phyloP scores from a whole-genome alignment of 2,888 invertebrate genomes.

The Venusia cambrica region DNA sequence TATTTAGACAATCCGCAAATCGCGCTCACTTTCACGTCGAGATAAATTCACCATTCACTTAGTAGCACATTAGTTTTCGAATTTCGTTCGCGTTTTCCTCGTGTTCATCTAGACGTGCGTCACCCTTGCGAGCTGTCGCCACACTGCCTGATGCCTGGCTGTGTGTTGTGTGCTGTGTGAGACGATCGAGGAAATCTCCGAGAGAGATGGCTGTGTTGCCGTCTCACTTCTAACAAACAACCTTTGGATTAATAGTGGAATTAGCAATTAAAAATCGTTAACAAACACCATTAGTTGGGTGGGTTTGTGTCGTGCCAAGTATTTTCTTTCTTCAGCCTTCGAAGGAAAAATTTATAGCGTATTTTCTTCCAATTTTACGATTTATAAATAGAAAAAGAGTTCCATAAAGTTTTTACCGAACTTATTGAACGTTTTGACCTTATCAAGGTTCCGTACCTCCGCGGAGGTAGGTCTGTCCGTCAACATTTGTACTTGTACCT shows the following conservation, averaged over 20 bases:
- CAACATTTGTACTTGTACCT: too few species aligned
- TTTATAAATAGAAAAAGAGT: too few species aligned
- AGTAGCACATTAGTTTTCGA: conserved; percentile 39
- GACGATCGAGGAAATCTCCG: conserved; percentile 36
- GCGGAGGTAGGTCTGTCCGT: too few species aligned
- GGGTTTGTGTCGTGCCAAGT: conserved; percentile 10
- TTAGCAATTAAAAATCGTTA: conserved; percentile 53
- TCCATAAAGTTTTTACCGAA: too few species aligned
- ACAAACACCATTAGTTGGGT: conserved; percentile 39
- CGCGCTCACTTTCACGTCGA: too few species aligned
- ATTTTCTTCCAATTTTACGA: conserved; percentile 2
- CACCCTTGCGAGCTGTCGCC: conserved; percentile 32
- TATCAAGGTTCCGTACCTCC: too few species aligned
- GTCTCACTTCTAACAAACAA: conserved; percentile 36
- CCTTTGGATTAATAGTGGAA: conserved; percentile 36
- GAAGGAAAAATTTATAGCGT: conserved; percentile 1
- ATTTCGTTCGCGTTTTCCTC: conserved; percentile 23
- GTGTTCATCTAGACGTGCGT: conserved; percentile 30
- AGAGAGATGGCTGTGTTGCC: conserved; percentile 24
- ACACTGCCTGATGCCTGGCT: conserved; percentile 46
- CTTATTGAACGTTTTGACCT: too few species aligned
- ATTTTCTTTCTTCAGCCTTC: conserved; percentile 13
- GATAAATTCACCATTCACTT: conserved; percentile 28
- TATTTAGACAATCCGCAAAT: too few species aligned
- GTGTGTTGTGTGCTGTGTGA: too few species aligned